Percentiles rank a stretch among this genome's conserved stretches.
Evolutionary conservation across 2,888 invertebrate genomes (phyloP).

Genomic region (Idaea straminata): DNA sequence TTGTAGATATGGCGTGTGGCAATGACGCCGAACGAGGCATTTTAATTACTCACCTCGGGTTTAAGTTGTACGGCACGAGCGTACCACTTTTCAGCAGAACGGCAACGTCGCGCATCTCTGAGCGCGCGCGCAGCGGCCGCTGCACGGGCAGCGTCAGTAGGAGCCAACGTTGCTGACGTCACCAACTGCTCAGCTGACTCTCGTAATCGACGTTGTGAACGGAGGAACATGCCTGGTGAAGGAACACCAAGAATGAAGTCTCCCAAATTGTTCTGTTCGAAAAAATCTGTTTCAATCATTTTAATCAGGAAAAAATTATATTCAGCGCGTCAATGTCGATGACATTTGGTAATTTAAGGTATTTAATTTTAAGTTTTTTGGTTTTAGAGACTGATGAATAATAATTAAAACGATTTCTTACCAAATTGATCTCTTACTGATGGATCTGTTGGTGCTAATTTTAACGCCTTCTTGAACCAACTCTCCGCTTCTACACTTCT

Average conservation of each 20-base stretch:
- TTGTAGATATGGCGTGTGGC: too few relatives aligned
- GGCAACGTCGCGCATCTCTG: constrained; percentile 88
- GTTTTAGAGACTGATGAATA: too few relatives aligned
- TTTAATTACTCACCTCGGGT: constrained; percentile 74
- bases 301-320: too few relatives aligned
- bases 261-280: background rate
- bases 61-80: constrained; percentile 85
- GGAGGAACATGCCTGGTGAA: constrained; percentile 89
- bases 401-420: constrained; percentile 38
- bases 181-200: constrained; percentile 92
- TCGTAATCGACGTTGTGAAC: constrained; percentile 86
- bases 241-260: background rate
- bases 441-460: constrained; percentile 90
- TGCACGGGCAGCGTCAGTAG: constrained; percentile 89
- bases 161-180: constrained; percentile 87
- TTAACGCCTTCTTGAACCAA: constrained; percentile 92
- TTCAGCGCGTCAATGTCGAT: too few relatives aligned
- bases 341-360: too few relatives aligned
- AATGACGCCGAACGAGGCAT: background rate
- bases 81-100: constrained; percentile 93
- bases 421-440: constrained; percentile 95
- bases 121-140: constrained; percentile 94
- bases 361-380: too few relatives aligned
- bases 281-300: too few relatives aligned
- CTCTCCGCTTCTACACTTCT: constrained; percentile 91